Percentiles rank a stretch among this genome's conserved stretches.
Evolutionary conservation across 2,797 vertebrate genomes (phyloP).

Genomic region (Cirrhinus molitorella): DNA sequence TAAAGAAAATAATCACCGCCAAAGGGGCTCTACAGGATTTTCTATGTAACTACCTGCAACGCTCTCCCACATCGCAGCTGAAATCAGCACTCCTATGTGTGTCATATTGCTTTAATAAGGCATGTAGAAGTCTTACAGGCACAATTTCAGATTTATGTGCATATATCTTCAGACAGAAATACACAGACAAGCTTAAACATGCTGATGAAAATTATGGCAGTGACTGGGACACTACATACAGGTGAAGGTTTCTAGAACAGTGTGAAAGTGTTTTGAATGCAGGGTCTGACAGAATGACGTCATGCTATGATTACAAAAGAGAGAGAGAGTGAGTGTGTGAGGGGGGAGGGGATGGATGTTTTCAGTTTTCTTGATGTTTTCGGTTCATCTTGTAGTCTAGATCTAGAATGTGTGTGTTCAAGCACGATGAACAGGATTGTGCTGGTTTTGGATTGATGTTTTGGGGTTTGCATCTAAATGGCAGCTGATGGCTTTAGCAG

Average conservation of each 20-base stretch:
- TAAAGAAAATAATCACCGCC: not conserved
- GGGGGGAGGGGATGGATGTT: slow-evolving; percentile 63
- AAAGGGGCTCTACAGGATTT: not conserved
- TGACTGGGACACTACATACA: slow-evolving; percentile 39
- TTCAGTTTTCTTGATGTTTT: slow-evolving; percentile 68
- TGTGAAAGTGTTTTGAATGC: slow-evolving; percentile 54
- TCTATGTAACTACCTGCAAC: not conserved
- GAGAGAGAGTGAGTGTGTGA: slow-evolving; percentile 54
- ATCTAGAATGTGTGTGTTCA: slow-evolving; percentile 41
- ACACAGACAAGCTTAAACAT: not conserved
- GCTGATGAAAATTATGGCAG: not conserved
- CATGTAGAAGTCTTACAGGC: not conserved
- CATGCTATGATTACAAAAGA: slow-evolving; percentile 74
- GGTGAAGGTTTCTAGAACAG: slow-evolving; percentile 19
- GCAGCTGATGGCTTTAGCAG: slow-evolving; percentile 51
- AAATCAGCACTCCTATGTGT: not conserved
- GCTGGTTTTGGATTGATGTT: slow-evolving; percentile 50
- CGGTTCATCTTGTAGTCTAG: slow-evolving; percentile 63
- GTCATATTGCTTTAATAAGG: not conserved
- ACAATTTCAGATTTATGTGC: not conserved
- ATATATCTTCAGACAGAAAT: not conserved
- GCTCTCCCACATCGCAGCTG: not conserved
- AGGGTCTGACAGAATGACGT: slow-evolving; percentile 73
- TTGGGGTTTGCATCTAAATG: slow-evolving; percentile 50
- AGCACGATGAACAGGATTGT: slow-evolving; percentile 57